Evolutionary conservation across 1,140 invertebrate genomes (phyloP).

Genomic region (Battus philenor): DNA sequence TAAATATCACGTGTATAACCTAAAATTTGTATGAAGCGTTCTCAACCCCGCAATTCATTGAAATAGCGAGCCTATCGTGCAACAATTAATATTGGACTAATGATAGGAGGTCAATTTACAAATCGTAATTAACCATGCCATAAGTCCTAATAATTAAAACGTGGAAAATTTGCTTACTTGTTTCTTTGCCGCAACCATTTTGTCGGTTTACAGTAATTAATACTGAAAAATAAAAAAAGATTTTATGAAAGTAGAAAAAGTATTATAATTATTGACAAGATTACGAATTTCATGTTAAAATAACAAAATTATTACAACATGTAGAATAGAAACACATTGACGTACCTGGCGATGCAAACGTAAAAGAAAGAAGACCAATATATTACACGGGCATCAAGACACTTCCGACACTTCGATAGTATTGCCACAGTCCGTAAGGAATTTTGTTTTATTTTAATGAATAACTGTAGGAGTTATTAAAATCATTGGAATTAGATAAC

Average conservation of each 20-base stretch:
- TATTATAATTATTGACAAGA: neutral
- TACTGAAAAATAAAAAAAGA: slow-evolving; percentile 23
- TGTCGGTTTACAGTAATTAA: slow-evolving; percentile 22
- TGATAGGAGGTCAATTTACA: slow-evolving; percentile 34
- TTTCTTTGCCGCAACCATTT: slow-evolving; percentile 70
- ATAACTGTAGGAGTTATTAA: too few relatives aligned
- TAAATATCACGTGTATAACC: slow-evolving; percentile 33
- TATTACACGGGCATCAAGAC: too few relatives aligned
- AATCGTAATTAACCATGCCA: slow-evolving; percentile 37
- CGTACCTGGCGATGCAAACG: slow-evolving; percentile 6
- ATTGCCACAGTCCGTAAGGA: neutral
- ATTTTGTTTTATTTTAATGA: too few relatives aligned
- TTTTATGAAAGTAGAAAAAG: neutral
- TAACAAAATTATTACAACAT: neutral
- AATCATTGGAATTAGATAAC: too few relatives aligned
- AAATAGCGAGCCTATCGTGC: slow-evolving; percentile 65
- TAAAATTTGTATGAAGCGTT: slow-evolving; percentile 50
- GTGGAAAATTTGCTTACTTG: slow-evolving; percentile 49
- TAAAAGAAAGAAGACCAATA: slow-evolving; percentile 6
- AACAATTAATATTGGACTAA: slow-evolving; percentile 52
- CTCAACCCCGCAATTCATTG: slow-evolving; percentile 59
- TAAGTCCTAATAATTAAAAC: slow-evolving; percentile 37
- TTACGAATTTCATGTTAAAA: neutral
- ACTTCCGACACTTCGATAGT: neutral
- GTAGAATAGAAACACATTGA: neutral